Conservation (phyloP, 2,797 vertebrate species). For the Coendou prehensilis region DNA sequence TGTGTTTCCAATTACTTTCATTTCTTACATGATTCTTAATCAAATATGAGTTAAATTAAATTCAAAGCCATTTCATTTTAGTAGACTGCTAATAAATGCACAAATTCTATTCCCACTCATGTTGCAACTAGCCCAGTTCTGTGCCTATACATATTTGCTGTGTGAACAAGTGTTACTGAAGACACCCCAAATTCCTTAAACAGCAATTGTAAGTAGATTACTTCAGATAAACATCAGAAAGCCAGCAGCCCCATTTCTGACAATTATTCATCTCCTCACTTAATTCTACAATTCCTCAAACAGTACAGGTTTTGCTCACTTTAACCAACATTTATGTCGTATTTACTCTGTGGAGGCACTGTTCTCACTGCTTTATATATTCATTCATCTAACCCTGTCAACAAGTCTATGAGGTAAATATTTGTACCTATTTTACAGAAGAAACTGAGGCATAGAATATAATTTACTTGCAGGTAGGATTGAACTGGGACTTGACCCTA, state of each 20-base stretch:
- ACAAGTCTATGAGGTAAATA: neutral
- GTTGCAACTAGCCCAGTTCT: constrained; percentile 22
- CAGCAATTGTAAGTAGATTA: constrained; percentile 75
- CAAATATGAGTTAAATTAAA: constrained; percentile 77
- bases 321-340: neutral
- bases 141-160: constrained; percentile 22
- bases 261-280: constrained; percentile 80
- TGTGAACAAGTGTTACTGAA: constrained; percentile 70
- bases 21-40: constrained; percentile 78
- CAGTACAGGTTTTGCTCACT: constrained; percentile 64
- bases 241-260: constrained; percentile 74
- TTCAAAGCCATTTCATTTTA: constrained; percentile 72
- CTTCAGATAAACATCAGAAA: constrained; percentile 78
- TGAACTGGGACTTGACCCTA: constrained; percentile 56
- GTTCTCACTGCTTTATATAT: neutral
- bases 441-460: constrained; percentile 63
- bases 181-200: constrained; percentile 52
- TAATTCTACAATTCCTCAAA: constrained; percentile 79
- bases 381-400: neutral
- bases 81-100: constrained; percentile 72
- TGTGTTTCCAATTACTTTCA: constrained; percentile 69
- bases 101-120: constrained; percentile 39
- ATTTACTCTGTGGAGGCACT: neutral
- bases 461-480: constrained; percentile 41
- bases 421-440: constrained; percentile 24